Conservation (phyloP, 2,888 invertebrate genomes). For the Adineta ricciae region DNA sequence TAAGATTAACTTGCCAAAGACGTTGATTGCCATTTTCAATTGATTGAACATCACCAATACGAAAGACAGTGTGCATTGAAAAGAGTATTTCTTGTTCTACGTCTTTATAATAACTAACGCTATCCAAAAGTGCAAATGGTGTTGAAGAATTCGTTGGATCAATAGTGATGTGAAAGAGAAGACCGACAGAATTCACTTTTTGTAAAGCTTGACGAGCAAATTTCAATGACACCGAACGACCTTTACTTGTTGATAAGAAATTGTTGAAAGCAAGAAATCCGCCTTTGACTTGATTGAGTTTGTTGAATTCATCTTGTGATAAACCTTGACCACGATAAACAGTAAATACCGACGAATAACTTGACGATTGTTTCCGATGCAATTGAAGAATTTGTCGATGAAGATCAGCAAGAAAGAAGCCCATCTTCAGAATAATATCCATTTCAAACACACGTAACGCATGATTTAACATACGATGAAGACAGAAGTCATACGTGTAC, state of each 20-base stretch:
- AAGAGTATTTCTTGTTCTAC: not conserved
- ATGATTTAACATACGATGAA: not conserved
- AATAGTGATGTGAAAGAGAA: not conserved
- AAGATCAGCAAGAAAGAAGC: too few relatives aligned
- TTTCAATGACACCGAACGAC: not conserved
- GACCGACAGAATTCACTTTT: not conserved
- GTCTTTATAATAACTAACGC: not conserved
- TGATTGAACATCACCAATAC: not conserved
- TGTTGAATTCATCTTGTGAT: not conserved
- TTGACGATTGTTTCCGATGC: too few relatives aligned
- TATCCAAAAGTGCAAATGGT: not conserved
- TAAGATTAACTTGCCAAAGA: not conserved
- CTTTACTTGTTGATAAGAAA: not conserved
- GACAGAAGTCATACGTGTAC: not conserved
- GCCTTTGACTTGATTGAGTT: not conserved
- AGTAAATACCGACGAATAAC: too few relatives aligned
- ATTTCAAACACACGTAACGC: not conserved
- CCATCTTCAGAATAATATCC: not conserved
- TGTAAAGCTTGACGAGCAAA: not conserved
- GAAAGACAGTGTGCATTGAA: not conserved
- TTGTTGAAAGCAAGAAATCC: not conserved
- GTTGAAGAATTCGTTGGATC: not conserved
- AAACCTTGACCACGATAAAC: conserved; percentile 1
- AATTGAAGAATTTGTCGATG: too few relatives aligned
- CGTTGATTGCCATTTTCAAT: not conserved